Conservation (phyloP, 2,888 invertebrate genomes). For the Aporophyla lueneburgensis region DNA sequence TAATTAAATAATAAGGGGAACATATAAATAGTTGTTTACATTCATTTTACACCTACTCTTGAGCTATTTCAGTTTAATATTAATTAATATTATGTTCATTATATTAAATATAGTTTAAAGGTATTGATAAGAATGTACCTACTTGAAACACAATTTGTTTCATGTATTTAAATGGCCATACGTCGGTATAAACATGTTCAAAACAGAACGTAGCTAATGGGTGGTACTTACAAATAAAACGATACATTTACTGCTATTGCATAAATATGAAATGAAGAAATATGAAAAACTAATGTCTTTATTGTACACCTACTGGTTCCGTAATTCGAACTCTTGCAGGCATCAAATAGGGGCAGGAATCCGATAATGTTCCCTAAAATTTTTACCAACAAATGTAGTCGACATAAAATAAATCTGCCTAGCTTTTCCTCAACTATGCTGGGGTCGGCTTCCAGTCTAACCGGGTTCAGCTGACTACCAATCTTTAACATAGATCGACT, state of each 20-base stretch:
- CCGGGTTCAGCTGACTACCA: too few relatives aligned
- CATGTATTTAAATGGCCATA: neutral
- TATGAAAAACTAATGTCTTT: neutral
- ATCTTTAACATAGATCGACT: too few relatives aligned
- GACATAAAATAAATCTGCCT: neutral
- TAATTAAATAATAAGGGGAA: neutral
- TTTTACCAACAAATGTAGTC: neutral
- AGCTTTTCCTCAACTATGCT: too few relatives aligned
- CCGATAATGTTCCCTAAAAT: neutral
- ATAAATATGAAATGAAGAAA: slow-evolving; percentile 35
- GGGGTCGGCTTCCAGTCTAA: too few relatives aligned
- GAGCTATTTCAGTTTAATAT: neutral
- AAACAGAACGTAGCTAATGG: slow-evolving; percentile 10
- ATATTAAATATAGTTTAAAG: neutral
- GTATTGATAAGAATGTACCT: neutral
- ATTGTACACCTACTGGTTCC: neutral
- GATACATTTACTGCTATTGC: slow-evolving; percentile 50
- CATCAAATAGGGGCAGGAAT: neutral
- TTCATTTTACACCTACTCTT: neutral
- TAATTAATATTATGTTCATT: neutral
- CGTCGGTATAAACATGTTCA: neutral
- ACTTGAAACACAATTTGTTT: neutral
- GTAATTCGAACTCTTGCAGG: neutral
- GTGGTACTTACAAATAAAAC: neutral
- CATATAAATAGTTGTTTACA: neutral